A percentile compares a stretch with the other conserved stretches of the same genome.
These are phyloP conservation scores for Mus pahari DNA, from an alignment of 2,113 vertebrate genomes.

Conservation along the genomic window DNA sequence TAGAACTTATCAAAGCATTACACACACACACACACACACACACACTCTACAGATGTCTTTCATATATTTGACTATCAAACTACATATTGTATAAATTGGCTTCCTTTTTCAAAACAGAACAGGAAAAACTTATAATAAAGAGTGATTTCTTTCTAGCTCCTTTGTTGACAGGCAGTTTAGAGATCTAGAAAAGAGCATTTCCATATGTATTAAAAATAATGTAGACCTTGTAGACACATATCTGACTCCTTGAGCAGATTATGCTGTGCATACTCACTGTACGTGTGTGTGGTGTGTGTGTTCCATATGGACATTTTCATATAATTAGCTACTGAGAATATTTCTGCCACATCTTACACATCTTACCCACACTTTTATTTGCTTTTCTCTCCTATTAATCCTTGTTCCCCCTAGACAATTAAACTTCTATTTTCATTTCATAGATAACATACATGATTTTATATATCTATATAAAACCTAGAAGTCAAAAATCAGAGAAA, in stretches of 20 bases:
- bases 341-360: no score
- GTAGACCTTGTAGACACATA: constrained; percentile 46
- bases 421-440: not conserved
- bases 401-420: not conserved
- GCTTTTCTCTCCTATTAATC: not conserved
- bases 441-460: not conserved
- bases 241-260: not conserved
- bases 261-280: not conserved
- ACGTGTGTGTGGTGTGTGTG: no score
- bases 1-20: constrained; percentile 2
- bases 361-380: not conserved
- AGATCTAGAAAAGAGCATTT: constrained; percentile 4
- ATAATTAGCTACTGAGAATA: no score
- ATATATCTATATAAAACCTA: not conserved
- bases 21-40: not conserved
- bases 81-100: constrained; percentile 39
- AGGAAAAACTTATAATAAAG: not conserved
- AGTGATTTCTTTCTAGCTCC: constrained; percentile 1
- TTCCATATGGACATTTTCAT: not conserved
- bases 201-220: constrained; percentile 43
- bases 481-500: not conserved
- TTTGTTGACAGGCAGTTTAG: constrained; percentile 45
- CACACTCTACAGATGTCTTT: not conserved
- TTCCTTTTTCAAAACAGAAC: constrained; percentile 54
- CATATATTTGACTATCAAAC: not conserved